These are phyloP conservation scores for Melinaea marsaeus DNA, from an alignment of 2,888 invertebrate genomes.

Conservation along the genomic window DNA sequence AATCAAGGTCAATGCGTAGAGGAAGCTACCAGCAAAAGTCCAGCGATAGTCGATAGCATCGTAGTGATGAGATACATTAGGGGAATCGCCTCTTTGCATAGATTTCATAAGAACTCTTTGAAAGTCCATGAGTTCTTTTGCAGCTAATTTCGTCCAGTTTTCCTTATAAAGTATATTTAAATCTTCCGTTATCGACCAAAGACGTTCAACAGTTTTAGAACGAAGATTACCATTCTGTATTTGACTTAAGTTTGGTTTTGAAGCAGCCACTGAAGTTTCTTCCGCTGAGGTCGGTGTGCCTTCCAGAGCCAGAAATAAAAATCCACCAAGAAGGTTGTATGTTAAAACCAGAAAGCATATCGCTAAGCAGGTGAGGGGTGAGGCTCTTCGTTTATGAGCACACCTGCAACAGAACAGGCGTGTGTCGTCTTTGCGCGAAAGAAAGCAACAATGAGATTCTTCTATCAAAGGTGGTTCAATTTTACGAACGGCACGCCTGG, in stretches of 20 bases:
- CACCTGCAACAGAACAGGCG: conserved; percentile 70
- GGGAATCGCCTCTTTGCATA: conserved; percentile 59
- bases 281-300: conserved; percentile 73
- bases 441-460: conserved; percentile 45
- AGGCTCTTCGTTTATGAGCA: conserved; percentile 55
- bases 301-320: conserved; percentile 92
- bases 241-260: conserved; percentile 79
- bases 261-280: conserved; percentile 81
- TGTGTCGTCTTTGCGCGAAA: conserved; percentile 38
- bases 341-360: conserved; percentile 91
- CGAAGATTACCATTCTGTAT: conserved; percentile 78
- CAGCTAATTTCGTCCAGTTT: conserved; percentile 93
- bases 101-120: conserved; percentile 81
- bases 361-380: conserved; percentile 88
- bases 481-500: conserved; percentile 36
- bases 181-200: conserved; percentile 92
- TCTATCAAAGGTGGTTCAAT: conserved; percentile 30
- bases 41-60: conserved; percentile 82
- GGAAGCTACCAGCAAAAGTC: conserved; percentile 94
- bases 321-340: conserved; percentile 94
- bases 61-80: conserved; percentile 49
- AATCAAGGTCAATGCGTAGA: conserved; percentile 95
- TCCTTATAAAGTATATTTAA: conserved; percentile 93
- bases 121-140: conserved; percentile 91
- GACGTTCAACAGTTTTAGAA: conserved; percentile 84